A percentile compares a stretch with the other conserved stretches of the same genome.
Conservation (phyloP, 2,113 vertebrate species). For the Eulemur macaco region DNA sequence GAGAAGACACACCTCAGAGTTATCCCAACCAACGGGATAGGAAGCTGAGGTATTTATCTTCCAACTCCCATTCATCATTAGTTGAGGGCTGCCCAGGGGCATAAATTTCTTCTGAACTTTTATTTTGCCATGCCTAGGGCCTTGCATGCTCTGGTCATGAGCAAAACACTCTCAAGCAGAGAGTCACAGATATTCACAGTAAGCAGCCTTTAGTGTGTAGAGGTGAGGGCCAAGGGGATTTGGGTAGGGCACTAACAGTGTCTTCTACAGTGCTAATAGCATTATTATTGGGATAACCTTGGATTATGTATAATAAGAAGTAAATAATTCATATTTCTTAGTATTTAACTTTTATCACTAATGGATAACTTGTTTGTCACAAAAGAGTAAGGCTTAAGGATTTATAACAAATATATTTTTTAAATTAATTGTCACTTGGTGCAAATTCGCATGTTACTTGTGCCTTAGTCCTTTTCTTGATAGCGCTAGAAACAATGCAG, state of each 20-base stretch:
- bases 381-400: not conserved
- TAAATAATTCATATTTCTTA: not conserved
- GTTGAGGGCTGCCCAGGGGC: not conserved
- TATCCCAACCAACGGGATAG: not conserved
- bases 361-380: not conserved
- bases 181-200: not conserved
- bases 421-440: not conserved
- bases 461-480: not conserved
- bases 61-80: not conserved
- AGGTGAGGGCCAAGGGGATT: not conserved
- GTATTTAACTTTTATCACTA: not conserved
- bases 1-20: not conserved
- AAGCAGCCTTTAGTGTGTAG: not conserved
- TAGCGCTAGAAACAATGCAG: not conserved
- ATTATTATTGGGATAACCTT: conserved; percentile 36
- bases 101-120: not conserved
- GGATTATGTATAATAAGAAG: not conserved
- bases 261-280: not conserved
- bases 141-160: not conserved
- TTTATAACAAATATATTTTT: not conserved
- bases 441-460: not conserved
- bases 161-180: not conserved
- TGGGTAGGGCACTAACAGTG: not conserved
- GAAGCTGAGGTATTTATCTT: not conserved
- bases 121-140: not conserved